Evolutionary conservation across 2,888 invertebrate genomes (phyloP).

Genomic region (Lasioglossum villosulum): DNA sequence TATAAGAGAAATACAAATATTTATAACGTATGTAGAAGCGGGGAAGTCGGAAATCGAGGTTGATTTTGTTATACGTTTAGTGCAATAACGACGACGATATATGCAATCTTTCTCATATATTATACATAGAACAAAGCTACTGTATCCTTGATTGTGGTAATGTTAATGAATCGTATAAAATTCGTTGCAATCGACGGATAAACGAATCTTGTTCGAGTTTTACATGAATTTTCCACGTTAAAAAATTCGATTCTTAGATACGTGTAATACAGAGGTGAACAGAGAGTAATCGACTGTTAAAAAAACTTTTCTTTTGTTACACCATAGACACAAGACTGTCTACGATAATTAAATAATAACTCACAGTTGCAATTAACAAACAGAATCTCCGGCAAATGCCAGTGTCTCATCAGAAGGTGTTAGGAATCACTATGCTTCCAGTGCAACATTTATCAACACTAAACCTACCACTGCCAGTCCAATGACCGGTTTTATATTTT

Average conservation of each 20-base stretch:
- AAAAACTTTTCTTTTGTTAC: neutral
- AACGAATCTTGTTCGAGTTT: neutral
- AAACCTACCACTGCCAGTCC: too few species aligned
- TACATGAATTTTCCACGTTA: neutral
- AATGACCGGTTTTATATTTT: too few species aligned
- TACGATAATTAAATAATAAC: neutral
- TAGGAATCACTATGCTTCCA: neutral
- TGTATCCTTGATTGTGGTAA: neutral
- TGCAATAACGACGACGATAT: constrained; percentile 13
- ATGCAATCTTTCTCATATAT: neutral
- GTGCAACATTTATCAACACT: neutral
- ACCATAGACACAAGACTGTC: neutral
- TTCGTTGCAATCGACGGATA: neutral
- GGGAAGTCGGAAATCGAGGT: constrained; percentile 36
- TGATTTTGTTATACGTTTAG: constrained; percentile 34
- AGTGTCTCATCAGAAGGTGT: neutral
- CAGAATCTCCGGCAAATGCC: neutral
- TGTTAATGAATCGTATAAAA: neutral
- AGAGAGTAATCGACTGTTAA: neutral
- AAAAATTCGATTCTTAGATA: neutral
- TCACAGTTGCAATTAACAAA: neutral
- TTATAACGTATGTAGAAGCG: constrained; percentile 37
- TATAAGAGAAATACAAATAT: constrained; percentile 37
- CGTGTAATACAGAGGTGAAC: neutral
- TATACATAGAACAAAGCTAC: constrained; percentile 9